Conservation (phyloP, 2,113 vertebrate genomes). For the Lanius collurio region DNA sequence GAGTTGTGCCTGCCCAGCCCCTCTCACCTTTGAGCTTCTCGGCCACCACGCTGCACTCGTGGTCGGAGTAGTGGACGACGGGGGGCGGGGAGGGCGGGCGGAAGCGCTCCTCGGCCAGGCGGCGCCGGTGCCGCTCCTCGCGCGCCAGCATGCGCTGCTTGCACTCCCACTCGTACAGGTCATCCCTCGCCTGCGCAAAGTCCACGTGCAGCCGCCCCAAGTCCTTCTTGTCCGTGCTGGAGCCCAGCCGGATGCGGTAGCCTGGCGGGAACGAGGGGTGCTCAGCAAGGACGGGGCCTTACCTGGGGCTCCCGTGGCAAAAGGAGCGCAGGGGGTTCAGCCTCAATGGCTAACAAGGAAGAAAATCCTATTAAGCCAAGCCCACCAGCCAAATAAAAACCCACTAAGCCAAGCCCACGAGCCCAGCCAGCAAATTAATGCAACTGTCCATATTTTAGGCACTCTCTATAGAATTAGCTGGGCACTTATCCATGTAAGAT, state of each 20-base stretch:
- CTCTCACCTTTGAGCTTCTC: conserved; percentile 93
- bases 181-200: conserved; percentile 93
- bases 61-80: conserved; percentile 93
- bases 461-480: neutral
- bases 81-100: conserved; percentile 89
- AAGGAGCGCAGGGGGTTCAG: neutral
- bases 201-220: conserved; percentile 92
- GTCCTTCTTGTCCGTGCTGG: conserved; percentile 96
- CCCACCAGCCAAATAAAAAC: neutral
- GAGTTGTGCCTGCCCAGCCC: neutral
- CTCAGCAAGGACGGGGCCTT: rapidly evolving
- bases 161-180: conserved; percentile 98
- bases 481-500: neutral
- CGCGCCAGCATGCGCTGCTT: conserved; percentile 91
- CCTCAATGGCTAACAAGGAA: neutral
- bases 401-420: neutral
- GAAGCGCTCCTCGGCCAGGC: conserved; percentile 87
- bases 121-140: conserved; percentile 89
- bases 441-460: neutral
- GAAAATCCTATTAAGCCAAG: too few relatives aligned
- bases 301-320: neutral
- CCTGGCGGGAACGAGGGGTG: conserved; percentile 58
- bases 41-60: conserved; percentile 89
- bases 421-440: neutral
- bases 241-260: conserved; percentile 91